Evolutionary conservation across 2,113 vertebrate species (phyloP).

Genomic region (Scomber japonicus): DNA sequence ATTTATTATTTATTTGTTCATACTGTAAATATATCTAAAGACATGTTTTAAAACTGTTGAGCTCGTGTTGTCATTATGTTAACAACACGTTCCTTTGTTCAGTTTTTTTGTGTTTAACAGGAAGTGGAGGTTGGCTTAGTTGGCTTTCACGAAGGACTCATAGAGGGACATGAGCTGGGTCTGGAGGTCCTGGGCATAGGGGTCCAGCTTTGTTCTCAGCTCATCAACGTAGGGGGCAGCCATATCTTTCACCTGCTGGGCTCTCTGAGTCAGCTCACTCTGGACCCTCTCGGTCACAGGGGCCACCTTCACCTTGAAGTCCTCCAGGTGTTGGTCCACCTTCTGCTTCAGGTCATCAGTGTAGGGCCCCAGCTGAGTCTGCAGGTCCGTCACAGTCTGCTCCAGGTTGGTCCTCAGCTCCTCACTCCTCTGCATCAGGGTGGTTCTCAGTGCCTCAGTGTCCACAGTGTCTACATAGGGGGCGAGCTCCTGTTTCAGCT

Average conservation of each 20-base stretch:
- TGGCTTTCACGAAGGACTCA: conserved; percentile 63
- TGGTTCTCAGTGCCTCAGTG: conserved; percentile 67
- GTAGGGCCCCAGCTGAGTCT: conserved; percentile 74
- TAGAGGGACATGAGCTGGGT: conserved; percentile 66
- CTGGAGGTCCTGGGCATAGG: conserved; percentile 77
- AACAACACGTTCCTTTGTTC: not conserved
- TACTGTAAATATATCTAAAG: conserved; percentile 27
- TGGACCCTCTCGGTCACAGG: conserved; percentile 79
- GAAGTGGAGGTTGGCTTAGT: conserved; percentile 56
- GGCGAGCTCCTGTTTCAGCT: conserved; percentile 72
- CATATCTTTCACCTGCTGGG: conserved; percentile 72
- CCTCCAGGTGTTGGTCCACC: conserved; percentile 72
- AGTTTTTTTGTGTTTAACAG: conserved; percentile 12
- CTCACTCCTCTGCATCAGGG: conserved; percentile 71
- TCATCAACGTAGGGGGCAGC: conserved; percentile 76
- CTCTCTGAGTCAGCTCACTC: conserved; percentile 66
- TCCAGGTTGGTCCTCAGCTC: conserved; percentile 75
- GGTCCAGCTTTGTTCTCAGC: conserved; percentile 69
- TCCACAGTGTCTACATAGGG: conserved; percentile 60
- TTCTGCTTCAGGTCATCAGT: conserved; percentile 70
- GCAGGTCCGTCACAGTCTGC: conserved; percentile 72
- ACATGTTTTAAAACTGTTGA: not conserved
- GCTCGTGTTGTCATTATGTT: conserved; percentile 2
- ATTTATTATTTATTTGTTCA: conserved; percentile 19
- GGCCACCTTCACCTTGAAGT: conserved; percentile 76